These are phyloP conservation scores for Dendrolimus houi DNA, from an alignment of 2,888 invertebrate genomes.

Conservation along the genomic window DNA sequence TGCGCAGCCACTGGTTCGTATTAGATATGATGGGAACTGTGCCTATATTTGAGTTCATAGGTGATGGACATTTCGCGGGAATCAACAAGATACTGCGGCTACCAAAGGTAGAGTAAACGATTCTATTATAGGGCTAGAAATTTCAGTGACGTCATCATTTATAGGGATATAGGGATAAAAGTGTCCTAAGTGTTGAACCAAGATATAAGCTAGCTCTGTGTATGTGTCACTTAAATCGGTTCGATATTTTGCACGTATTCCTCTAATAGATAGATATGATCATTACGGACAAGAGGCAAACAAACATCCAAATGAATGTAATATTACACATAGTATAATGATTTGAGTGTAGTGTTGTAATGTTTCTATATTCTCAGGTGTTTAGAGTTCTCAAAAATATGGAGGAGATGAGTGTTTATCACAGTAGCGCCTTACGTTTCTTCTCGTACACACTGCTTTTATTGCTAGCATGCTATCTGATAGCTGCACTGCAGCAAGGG, in stretches of 20 bases:
- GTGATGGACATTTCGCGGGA: conserved; percentile 44
- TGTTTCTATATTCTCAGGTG: conserved; percentile 23
- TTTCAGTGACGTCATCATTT: too few species aligned
- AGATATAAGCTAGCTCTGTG: too few species aligned
- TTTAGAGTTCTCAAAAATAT: conserved; percentile 43
- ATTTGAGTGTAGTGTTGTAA: too few species aligned
- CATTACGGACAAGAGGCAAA: too few species aligned
- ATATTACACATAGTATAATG: too few species aligned
- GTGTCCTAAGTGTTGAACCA: too few species aligned
- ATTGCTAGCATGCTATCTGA: conserved; percentile 44
- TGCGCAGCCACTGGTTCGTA: conserved; percentile 47
- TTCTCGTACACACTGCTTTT: conserved; percentile 44
- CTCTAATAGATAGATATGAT: too few species aligned
- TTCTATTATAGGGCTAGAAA: too few species aligned
- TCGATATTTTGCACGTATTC: too few species aligned
- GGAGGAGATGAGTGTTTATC: conserved; percentile 45
- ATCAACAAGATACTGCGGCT: conserved; percentile 51
- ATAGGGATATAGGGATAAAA: too few species aligned
- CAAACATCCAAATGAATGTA: too few species aligned
- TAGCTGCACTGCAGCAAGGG: conserved; percentile 49
- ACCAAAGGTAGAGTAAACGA: conserved; percentile 34
- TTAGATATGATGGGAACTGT: conserved; percentile 44
- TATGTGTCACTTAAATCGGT: too few species aligned
- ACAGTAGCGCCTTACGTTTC: conserved; percentile 43
- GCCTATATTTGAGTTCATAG: conserved; percentile 49